Evolutionary conservation across 30 jellyfish, hydroid and myxozoan species (phyloP), one percentile per base, ranked within the genome.

Genomic region (Cassiopea xamachana): DNA sequence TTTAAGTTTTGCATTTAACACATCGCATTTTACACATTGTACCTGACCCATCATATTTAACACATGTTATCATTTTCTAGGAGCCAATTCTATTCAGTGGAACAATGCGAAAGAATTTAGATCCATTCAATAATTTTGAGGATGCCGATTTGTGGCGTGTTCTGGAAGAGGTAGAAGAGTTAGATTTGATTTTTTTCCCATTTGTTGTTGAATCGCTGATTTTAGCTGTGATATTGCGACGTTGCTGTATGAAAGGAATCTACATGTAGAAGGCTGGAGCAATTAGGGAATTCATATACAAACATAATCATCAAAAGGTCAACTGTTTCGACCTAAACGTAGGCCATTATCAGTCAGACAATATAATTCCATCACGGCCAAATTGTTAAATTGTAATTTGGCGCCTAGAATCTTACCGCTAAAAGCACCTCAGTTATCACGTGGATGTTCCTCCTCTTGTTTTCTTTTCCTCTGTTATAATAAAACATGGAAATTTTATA

Each of bases 51-150:
- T 27, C 39, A 27, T 27, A 27, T 27, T 27, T 27, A 27, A 27
- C 39, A 55, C 64, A 55, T 55, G 64, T 10, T 10, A 27, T 27
- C 39, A 27, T 27, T 10, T 55, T 73, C 16, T 58, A 94, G 98
- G 98, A 94, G 70, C 98, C 98, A 12, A 97, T 90, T 8, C 73
- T 94, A 45, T 94, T 94, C 74, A 94, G 93, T 94, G 98, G 98
- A n/a, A 49, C 92, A 1, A 69, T 94, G 62, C 88, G 98, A 43
- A 70, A 69, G 76, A 94, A 94, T 83, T 76, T 94, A 7, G 98
- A 94, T 73, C 98, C 97, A 2, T 90, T 90, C 64, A 64, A 71
- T 17, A 91, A 86, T 39, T 94, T 81, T 84, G 91, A 73, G 12
- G 98, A 94, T 69, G 92, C 92, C 0, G 98, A 94, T 82, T 87